Evolutionary conservation across 2,113 vertebrate species (phyloP), one percentile per base, ranked within the genome.

Genomic region (Microcebus jonahi): DNA sequence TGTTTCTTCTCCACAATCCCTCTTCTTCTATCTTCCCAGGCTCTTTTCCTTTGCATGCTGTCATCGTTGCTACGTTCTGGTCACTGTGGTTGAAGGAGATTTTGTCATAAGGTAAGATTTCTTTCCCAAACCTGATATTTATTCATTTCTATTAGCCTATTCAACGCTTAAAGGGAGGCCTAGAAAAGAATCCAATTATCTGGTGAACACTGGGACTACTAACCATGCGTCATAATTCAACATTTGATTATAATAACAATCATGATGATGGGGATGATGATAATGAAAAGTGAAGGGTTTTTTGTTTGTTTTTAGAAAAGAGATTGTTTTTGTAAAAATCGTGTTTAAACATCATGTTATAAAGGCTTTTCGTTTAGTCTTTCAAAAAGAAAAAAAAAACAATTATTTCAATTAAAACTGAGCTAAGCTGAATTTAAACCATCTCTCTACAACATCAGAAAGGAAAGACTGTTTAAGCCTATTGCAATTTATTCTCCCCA

Each of bases 331-430:
- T 59, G 73, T 29, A 45, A 63, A 71, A 65, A 14, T 67, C 55
- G 85, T 86, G 25, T 50, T 83, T 59, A 57, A 81, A 85, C 61
- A n/a, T 6, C 31, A 63, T 21, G 14, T 92, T 92, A 61, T 77
- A 86, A 95, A 88, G n/a, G 2, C 29, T 95, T 88, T 80, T 17
- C n/a, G 84, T 94, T 81, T 68, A 71, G 29, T 68, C 63, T 84
- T 92, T 91, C 17, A 63, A 87, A 88, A 59, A 88, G 86, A 96
- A 57, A 59, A 88, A 87, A 96, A 45, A 57, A 85, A 79, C 76
- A 77, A 82, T 42, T 65, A 90, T 92, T 91, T 92, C 53, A 68
- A 82, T 97, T 84, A 97, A 93, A 96, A 88, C 7, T 61, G 27
- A 97, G 45, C 39, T 81, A 95, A 88, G 21, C 45, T 76, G 42